Base-by-base conservation (phyloP, 2,113 vertebrate genomes). In the Syngnathoides biaculeatus region DNA sequence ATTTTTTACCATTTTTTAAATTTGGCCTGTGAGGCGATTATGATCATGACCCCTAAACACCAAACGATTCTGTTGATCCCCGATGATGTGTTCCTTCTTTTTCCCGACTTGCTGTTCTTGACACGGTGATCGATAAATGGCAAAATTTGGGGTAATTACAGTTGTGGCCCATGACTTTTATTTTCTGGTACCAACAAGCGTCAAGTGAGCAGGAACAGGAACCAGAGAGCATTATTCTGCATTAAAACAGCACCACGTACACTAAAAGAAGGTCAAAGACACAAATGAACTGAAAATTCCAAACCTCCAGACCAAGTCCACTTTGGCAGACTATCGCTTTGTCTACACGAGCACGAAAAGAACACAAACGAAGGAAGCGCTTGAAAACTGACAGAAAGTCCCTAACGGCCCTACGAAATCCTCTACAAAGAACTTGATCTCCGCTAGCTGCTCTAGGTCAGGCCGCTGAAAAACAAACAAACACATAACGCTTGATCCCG, bases 401-500 rank as follows among this genome's bases (percentile, higher is more conserved):
- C 73, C 68, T 81, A 79, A 45, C 53, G 58, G 50, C 63, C 64
- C 68, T 70, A 68, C 26, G 45, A 84, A 82, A 83, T 65, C 79
- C 72, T 78, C 77, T 85, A 79, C 57, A 74, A 76, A 81, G 43
- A 77, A 30, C 50, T 78, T 72, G 67, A 80, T 76, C 45, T 79
- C 42, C 56, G 65, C 79, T 77, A 73, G 71, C 69, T 80, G 74
- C 78, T 81, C 74, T 79, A 72, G 69, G 77, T 77, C 79, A 62
- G 14, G 65, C 68, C 79, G 50, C 50, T 69, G 75, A 60, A 75
- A 66, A 69, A 75, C 64, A 64, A 69, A 75, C 63, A 42, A 62
- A 69, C 42, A 57, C 65, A 65, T 72, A 65, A 68, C 62, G 69
- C 64, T 71, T 66, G 68, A 75, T 84, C 74, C 72, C 20, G 73